Evolutionary conservation across 2,113 vertebrate species (phyloP).

Genomic region (Paradoxurus hermaphroditus): DNA sequence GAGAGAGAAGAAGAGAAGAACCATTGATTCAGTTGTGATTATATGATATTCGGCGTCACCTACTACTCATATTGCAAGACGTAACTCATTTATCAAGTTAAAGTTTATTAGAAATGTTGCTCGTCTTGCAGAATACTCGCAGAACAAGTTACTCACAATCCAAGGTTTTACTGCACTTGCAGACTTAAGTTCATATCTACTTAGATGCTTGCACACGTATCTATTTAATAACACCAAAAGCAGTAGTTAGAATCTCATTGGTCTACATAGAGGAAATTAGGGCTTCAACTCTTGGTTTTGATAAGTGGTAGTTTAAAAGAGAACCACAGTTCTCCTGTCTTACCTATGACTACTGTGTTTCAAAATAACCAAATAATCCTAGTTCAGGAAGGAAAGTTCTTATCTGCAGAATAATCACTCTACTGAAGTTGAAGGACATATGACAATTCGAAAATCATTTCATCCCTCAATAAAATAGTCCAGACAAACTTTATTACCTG

Average conservation of each 20-base stretch:
- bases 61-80: no score
- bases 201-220: background rate
- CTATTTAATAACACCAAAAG: background rate
- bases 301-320: background rate
- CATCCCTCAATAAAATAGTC: background rate
- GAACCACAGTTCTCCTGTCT: background rate
- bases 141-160: no score
- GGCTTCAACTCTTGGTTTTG: background rate
- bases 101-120: no score
- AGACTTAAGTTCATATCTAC: background rate
- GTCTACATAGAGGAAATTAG: background rate
- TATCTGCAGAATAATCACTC: background rate
- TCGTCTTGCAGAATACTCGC: no score
- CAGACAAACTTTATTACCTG: background rate
- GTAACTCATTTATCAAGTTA: no score
- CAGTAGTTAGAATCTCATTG: background rate
- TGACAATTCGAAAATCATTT: background rate
- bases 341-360: background rate
- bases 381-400: background rate
- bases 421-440: background rate
- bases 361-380: background rate
- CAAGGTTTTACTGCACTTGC: no score
- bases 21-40: no score
- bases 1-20: no score
- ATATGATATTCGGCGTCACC: no score